A percentile compares a stretch with the other conserved stretches of the same genome.
phyloP scores from a whole-genome alignment of 2,888 invertebrate genomes.

The Tenodera sinensis region DNA sequence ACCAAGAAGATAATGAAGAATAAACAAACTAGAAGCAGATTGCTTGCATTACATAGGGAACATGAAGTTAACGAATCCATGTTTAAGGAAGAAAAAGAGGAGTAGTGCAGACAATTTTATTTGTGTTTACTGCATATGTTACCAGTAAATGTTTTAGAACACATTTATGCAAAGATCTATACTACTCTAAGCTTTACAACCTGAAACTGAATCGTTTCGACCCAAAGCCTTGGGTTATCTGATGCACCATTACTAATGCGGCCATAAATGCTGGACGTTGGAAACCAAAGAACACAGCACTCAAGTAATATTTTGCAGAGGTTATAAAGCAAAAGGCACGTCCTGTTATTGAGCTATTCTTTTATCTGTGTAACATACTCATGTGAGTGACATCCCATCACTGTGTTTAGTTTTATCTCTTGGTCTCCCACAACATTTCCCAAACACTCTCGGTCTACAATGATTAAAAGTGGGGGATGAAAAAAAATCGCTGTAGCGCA shows the following conservation, averaged over 20 bases:
- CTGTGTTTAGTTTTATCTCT: neutral
- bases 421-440: neutral
- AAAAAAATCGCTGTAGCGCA: neutral
- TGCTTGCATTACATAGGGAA: too few relatives aligned
- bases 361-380: neutral
- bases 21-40: too few relatives aligned
- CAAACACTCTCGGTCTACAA: neutral
- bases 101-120: too few relatives aligned
- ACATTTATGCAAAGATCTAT: too few relatives aligned
- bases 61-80: too few relatives aligned
- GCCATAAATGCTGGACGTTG: neutral
- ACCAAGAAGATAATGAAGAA: too few relatives aligned
- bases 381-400: neutral
- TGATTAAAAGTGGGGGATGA: neutral
- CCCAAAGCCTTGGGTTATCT: neutral
- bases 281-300: neutral
- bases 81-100: too few relatives aligned
- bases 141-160: too few relatives aligned
- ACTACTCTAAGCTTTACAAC: too few relatives aligned
- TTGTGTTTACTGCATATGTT: too few relatives aligned
- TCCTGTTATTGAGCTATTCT: neutral
- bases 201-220: too few relatives aligned
- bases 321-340: neutral
- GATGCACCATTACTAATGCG: neutral
- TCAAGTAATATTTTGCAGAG: neutral